These are phyloP conservation scores for Pheosia tremula DNA, from an alignment of 2,888 invertebrate species.

Conservation along the genomic window DNA sequence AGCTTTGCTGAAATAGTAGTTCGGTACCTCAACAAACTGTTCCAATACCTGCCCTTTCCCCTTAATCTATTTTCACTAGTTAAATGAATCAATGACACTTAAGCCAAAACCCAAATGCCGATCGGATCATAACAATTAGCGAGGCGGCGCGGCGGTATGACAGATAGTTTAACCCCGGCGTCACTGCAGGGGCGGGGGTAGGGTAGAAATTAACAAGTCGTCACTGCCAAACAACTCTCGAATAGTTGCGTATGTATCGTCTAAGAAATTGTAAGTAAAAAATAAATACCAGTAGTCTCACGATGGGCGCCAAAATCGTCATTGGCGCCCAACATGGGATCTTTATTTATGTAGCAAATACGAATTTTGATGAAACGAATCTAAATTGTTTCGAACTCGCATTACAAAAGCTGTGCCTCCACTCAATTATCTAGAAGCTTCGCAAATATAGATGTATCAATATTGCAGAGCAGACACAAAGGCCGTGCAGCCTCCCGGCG, in stretches of 20 bases:
- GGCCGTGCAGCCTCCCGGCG: constrained; percentile 4
- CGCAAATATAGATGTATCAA: constrained; percentile 5
- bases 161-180: constrained; percentile 24
- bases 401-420: background rate
- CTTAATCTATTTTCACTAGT: background rate
- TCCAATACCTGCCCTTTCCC: background rate
- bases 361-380: background rate
- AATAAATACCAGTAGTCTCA: background rate
- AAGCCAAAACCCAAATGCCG: background rate
- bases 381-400: background rate
- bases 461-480: constrained; percentile 5
- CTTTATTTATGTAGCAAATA: background rate
- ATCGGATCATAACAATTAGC: constrained; percentile 6
- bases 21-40: too few species aligned
- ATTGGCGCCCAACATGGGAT: background rate
- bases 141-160: constrained; percentile 30
- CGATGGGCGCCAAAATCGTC: constrained; percentile 4
- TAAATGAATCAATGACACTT: background rate
- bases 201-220: constrained; percentile 52
- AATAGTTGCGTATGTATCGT: constrained; percentile 40
- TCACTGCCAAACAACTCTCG: constrained; percentile 42
- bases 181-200: constrained; percentile 13
- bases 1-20: background rate
- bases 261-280: background rate
- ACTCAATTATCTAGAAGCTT: constrained; percentile 14